Evolutionary conservation across 2,113 vertebrate species (phyloP), one percentile per base, ranked within the genome.

Genomic region (Tyrannus savana): DNA sequence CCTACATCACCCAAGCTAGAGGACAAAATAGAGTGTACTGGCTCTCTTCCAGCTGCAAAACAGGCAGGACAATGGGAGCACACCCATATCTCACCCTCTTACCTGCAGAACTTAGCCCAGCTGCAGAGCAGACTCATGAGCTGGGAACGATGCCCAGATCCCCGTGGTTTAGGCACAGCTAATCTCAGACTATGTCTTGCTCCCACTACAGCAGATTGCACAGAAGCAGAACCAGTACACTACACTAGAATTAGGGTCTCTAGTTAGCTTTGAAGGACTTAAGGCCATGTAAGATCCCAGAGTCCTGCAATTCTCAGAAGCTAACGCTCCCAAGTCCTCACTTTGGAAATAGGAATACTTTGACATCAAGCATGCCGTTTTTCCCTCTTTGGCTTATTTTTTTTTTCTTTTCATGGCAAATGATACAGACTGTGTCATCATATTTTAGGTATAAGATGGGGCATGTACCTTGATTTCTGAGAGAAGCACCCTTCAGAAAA

Each of bases 1-100:
- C n/a, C 53, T 27, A 21, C 3, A 11, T 24, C 18, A 42, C 24
- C 23, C 14, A 58, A n/a, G 15, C 49, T 4, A 62, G 41, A 73
- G 22, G 35, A 66, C 18, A 31, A 63, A 47, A 55, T 6, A 30
- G 13, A 24, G 10, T 0, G 0, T 7, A 11, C 24, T 28, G 80
- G 39, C 35, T 80, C 80, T 41, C 37, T 76, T 37, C 25, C 52
- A 56, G 46, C 6, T 67, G 52, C 30, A 78, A 35, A 75, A 42
- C 42, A 74, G 33, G 55, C n/a, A 74, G 23, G 50, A 58, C 33
- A 64, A 67, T 4, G 6, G 27, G 13, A 39, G 14, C 52, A 82
- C n/a, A 55, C 9, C 22, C 21, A 1, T 3, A 6, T 27, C 39
- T 66, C 64, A 49, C 6, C 21, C 23, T 78, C 44, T 33, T 23